Evolutionary conservation across 2,113 vertebrate species (phyloP).

Genomic region (Lynx canadensis): DNA sequence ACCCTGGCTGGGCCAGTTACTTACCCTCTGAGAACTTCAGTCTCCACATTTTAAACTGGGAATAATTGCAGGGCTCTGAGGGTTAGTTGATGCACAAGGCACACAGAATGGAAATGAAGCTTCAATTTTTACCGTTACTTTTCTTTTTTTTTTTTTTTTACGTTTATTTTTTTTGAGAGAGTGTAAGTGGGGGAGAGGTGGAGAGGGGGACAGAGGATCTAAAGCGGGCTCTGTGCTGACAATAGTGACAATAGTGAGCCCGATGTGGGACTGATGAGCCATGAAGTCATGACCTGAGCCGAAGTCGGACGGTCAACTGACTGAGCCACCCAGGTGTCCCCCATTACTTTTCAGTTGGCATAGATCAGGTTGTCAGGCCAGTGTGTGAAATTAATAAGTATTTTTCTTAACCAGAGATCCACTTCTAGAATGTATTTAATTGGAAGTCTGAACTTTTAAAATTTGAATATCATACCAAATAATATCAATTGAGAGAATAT

Average conservation of each 20-base stretch:
- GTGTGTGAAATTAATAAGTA: background rate
- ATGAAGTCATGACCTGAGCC: no score
- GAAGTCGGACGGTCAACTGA: no score
- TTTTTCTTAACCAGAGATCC: constrained; percentile 7
- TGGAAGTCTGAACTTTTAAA: background rate
- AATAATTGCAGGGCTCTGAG: background rate
- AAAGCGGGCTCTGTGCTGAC: no score
- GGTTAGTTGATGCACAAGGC: background rate
- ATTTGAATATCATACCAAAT: background rate
- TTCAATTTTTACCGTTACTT: background rate
- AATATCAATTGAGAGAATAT: background rate
- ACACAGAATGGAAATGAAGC: background rate
- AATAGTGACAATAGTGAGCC: no score
- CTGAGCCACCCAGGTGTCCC: no score
- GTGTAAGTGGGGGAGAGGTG: no score
- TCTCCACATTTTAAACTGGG: background rate
- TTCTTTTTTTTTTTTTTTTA: background rate
- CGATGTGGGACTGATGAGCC: no score
- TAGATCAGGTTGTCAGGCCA: background rate
- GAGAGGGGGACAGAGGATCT: no score
- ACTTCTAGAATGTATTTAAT: background rate
- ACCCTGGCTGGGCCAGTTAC: background rate
- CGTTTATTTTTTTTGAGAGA: no score
- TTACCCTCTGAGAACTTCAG: background rate
- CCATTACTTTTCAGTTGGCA: background rate